These are phyloP conservation scores for Parus major DNA, from an alignment of 2,113 vertebrate genomes.

Conservation along the genomic window DNA sequence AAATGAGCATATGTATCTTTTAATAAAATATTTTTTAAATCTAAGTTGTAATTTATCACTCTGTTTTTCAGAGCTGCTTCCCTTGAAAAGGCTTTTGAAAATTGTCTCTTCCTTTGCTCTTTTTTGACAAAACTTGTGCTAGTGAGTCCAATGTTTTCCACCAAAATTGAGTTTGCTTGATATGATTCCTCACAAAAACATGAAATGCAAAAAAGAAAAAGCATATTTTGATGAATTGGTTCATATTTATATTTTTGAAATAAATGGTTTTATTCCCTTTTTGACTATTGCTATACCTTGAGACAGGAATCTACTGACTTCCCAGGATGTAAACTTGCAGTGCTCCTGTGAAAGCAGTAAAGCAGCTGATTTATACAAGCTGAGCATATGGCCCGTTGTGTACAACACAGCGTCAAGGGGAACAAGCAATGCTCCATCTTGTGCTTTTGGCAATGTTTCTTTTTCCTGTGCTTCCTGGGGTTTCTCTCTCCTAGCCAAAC, in stretches of 20 bases:
- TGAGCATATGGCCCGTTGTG: background rate
- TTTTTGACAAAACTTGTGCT: background rate
- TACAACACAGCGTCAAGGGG: background rate
- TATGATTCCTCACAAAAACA: background rate
- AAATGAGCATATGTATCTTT: background rate
- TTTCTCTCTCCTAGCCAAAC: constrained; percentile 13
- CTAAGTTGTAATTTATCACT: background rate
- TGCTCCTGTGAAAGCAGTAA: background rate
- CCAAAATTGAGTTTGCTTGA: background rate
- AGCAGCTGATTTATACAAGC: constrained; percentile 3
- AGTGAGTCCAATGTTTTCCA: background rate
- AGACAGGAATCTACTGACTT: background rate
- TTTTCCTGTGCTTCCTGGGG: background rate
- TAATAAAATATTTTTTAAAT: background rate
- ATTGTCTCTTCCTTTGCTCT: background rate
- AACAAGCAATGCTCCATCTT: background rate
- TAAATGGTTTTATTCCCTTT: background rate
- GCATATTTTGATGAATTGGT: background rate
- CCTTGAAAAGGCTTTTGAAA: background rate
- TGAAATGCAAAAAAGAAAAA: background rate
- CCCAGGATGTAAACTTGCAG: background rate
- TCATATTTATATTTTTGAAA: background rate
- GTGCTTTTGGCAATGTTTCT: constrained; percentile 23
- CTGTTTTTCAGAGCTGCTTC: background rate
- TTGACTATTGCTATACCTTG: background rate